Percentiles rank a stretch among this genome's conserved stretches.
Evolutionary conservation across 2,113 vertebrate species (phyloP).

Genomic region (Desmodus rotundus): DNA sequence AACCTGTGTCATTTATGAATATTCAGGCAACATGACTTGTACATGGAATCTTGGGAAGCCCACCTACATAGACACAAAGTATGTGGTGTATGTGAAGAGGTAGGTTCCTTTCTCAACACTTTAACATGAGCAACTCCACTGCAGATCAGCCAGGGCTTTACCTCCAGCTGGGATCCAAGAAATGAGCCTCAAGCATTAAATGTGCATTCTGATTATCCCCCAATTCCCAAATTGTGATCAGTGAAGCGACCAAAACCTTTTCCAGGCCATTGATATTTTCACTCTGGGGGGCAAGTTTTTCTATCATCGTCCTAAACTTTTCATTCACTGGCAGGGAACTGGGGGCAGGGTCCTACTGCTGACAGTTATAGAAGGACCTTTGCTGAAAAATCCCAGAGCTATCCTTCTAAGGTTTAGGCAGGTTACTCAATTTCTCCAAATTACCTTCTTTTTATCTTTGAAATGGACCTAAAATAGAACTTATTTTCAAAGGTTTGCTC

Average conservation of each 20-base stretch:
- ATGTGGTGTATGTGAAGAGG: slow-evolving; percentile 76
- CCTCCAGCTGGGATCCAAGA: not conserved
- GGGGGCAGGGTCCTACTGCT: not conserved
- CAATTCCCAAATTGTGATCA: not conserved
- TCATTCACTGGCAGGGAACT: not conserved
- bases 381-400: not conserved
- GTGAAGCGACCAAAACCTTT: not conserved
- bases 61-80: slow-evolving; percentile 70
- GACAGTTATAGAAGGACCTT: not conserved
- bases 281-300: not conserved
- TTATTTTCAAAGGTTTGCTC: not conserved
- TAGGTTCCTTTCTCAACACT: slow-evolving; percentile 25
- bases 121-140: not conserved
- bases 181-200: not conserved
- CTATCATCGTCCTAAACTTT: not conserved
- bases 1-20: slow-evolving; percentile 75
- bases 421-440: not conserved
- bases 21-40: slow-evolving; percentile 71
- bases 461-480: not conserved
- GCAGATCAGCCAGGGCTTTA: not conserved
- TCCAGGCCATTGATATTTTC: not conserved
- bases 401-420: not conserved
- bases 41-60: slow-evolving; percentile 65
- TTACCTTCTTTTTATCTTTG: not conserved
- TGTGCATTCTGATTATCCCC: no score